Evolutionary conservation across 1,140 invertebrate species (phyloP), one percentile per base, ranked within the genome.

Genomic region (Papilio machaon): DNA sequence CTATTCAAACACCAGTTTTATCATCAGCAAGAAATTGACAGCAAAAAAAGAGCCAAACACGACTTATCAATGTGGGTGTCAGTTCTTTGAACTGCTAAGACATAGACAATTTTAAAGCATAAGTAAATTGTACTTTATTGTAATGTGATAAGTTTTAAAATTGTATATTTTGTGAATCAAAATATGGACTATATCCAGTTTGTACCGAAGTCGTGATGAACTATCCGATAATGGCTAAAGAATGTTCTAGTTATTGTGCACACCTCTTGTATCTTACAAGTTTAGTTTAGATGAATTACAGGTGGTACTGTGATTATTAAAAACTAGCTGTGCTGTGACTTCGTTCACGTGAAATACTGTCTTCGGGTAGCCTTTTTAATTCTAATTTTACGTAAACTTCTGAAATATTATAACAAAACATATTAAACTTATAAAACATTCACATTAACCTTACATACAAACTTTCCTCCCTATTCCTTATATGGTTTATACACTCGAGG

Each of bases 1-100:
- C 87, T 88, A 87, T 88, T 88, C 83, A 87, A 88, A 91, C 84
- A 83, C 85, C 82, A 88, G 83, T 90, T 91, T 88, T 84, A 91
- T 91, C 87, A 90, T 88, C 89, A 88, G 87, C 89, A 86, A 89
- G 87, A 91, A 89, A 86, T 90, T 85, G 81, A 85, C 77, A 82
- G 83, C 85, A 91, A 91, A 92, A 67, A 92, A 91, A 89, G 73
- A 86, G 83, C 82, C 82, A 84, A 78, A 78, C 76, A 78, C 58
- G 76, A 78, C 76, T 78, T 78, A 46, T 79, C 82, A 79, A 86
- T 89, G 88, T 89, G 90, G 87, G 89, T 86, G 87, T 78, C 84
- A 83, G 90, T 90, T 89, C 88, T 87, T 89, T 92, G 90, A 90
- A 91, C 90, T 86, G 60, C 58, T 49, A 23, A 75, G 19, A 75